Conservation (phyloP, 2,797 vertebrate genomes). For the Muscicapa striata region DNA sequence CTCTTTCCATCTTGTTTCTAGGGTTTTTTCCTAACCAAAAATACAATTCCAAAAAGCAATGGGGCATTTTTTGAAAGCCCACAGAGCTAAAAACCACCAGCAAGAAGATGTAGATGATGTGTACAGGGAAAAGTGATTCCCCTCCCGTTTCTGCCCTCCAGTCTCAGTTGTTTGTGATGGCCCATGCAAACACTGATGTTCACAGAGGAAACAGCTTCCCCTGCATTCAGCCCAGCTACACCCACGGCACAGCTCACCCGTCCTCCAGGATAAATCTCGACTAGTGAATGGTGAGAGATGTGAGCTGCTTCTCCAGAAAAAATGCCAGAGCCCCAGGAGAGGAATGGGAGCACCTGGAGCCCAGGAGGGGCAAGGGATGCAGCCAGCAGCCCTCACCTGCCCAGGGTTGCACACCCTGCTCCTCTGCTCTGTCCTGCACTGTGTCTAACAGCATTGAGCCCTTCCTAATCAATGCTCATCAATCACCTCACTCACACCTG, state of each 20-base stretch:
- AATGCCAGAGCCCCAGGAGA: rapidly evolving
- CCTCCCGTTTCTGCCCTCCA: not conserved
- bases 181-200: rapidly evolving
- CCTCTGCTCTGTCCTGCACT: not conserved
- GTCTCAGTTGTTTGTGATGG: not conserved
- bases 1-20: not conserved
- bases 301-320: not conserved
- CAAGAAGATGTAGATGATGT: rapidly evolving
- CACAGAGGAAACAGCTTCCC: not conserved
- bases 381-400: not conserved
- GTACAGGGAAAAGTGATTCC: not conserved
- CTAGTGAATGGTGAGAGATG: rapidly evolving
- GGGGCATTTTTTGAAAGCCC: not conserved
- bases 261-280: not conserved
- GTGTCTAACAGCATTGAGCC: not conserved
- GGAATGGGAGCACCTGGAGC: rapidly evolving
- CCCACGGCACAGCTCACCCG: not conserved
- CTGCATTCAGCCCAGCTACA: not conserved
- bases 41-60: not conserved
- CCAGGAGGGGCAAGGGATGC: rapidly evolving
- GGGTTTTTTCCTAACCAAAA: not conserved
- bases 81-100: not conserved
- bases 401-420: not conserved
- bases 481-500: not conserved
- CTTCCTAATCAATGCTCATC: not conserved